Evolutionary conservation across 2,113 vertebrate genomes (phyloP), one percentile per base, ranked within the genome.

Genomic region (Dendropsophus ebraccatus): DNA sequence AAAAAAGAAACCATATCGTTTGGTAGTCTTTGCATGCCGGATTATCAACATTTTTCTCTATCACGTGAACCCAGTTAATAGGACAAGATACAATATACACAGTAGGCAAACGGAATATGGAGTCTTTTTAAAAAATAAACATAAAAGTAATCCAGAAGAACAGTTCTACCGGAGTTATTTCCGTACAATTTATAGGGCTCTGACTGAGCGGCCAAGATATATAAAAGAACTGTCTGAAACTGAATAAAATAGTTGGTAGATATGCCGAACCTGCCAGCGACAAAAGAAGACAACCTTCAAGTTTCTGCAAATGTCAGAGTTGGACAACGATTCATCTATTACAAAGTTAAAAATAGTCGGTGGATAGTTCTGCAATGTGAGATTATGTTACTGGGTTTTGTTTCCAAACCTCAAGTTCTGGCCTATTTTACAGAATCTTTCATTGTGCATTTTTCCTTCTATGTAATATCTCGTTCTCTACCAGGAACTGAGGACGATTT

Each of bases 341-440:
- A 90, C 85, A 91, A 90, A 86, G 83, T 89, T 91, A 90, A 90
- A 92, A 93, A 92, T 92, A 91, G 88, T 90, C 91, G 92, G 91
- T 87, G 91, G 88, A 88, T 89, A 86, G 89, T 94, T 94, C 95
- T 95, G 94, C 92, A 94, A 90, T 90, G 93, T 93, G 90, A 92
- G 92, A 92, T 91, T 90, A 90, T 88, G 89, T 93, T 92, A 41
- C 89, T 37, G 6, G 65, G 30, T 37, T 37, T 69, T 35, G 30
- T 69, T 69, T 69, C 65, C 65, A 69, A 37, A 69, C 10, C 32
- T 69, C 65, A 69, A 37, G 3, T 35, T 69, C 8, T 69, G 65
- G 65, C 32, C 65, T 69, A 37, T 37, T 69, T 69, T 69, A 35
- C 32, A 14, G 6, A 69, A 17, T 32, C 7, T 28, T 8, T 69